phyloP scores from a whole-genome alignment of 2,113 vertebrate species.

The Notothenia coriiceps region DNA sequence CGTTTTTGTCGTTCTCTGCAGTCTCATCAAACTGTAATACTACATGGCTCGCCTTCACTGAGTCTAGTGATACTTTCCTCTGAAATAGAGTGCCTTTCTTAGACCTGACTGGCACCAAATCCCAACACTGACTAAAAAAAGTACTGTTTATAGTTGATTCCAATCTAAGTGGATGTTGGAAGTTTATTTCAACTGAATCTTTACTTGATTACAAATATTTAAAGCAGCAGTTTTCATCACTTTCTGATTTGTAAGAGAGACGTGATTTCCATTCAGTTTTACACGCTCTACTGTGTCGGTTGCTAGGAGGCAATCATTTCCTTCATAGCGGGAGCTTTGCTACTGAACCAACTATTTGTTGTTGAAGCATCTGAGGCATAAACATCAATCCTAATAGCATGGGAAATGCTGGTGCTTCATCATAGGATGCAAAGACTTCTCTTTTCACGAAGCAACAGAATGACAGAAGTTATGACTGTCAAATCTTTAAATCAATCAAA shows the following conservation, averaged over 20 bases:
- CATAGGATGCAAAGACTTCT: constrained; percentile 51
- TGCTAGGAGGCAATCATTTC: constrained; percentile 73
- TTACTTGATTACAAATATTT: constrained; percentile 76
- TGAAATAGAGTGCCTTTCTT: constrained; percentile 42
- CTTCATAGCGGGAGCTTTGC: constrained; percentile 69
- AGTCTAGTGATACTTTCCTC: constrained; percentile 44
- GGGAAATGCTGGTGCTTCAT: constrained; percentile 59
- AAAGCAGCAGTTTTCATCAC: constrained; percentile 60
- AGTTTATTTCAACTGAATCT: constrained; percentile 49
- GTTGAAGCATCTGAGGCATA: constrained; percentile 74
- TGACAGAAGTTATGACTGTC: constrained; percentile 64
- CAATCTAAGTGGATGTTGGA: constrained; percentile 30
- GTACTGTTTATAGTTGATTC: constrained; percentile 45
- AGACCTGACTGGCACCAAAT: constrained; percentile 35
- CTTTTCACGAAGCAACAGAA: constrained; percentile 59
- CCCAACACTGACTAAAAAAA: constrained; percentile 12
- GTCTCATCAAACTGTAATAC: constrained; percentile 68
- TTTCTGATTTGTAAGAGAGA: constrained; percentile 73
- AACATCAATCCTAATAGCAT: constrained; percentile 74
- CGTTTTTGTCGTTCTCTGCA: constrained; percentile 67
- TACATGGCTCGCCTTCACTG: constrained; percentile 45
- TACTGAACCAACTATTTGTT: constrained; percentile 67
- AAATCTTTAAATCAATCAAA: constrained; percentile 66
- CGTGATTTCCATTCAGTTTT: constrained; percentile 71
- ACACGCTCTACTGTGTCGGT: constrained; percentile 53